A percentile compares a stretch with the other conserved stretches of the same genome.
These are phyloP conservation scores for Patella depressa DNA, from an alignment of 2,888 invertebrate genomes.

Conservation along the genomic window DNA sequence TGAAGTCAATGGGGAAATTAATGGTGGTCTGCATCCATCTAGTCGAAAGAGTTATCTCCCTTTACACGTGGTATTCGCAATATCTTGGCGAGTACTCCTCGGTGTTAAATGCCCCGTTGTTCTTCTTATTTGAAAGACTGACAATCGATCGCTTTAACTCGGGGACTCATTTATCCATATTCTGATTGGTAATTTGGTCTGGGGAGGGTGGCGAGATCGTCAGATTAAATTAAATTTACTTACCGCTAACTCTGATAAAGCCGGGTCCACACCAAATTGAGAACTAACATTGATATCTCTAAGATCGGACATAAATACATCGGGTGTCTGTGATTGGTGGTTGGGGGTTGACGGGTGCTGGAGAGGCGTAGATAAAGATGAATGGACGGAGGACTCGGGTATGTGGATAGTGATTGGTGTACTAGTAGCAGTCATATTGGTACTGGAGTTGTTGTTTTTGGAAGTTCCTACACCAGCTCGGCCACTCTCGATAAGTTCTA, in stretches of 20 bases:
- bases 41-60: no score
- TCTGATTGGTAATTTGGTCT: no score
- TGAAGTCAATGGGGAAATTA: no score
- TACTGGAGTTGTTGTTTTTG: not conserved
- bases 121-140: no score
- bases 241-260: not conserved
- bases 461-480: not conserved
- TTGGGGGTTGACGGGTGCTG: conserved; percentile 1
- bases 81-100: no score
- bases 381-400: not conserved
- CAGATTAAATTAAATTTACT: not conserved
- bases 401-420: not conserved
- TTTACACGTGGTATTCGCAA: no score
- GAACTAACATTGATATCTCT: not conserved
- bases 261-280: not conserved
- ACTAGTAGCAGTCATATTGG: not conserved
- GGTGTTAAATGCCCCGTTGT: no score
- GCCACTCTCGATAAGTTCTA: not conserved
- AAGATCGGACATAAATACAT: not conserved
- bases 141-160: no score
- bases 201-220: no score
- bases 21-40: no score
- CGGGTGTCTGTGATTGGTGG: not conserved
- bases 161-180: no score
- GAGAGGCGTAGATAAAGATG: not conserved